Percentiles rank a stretch among this genome's conserved stretches.
Conservation (phyloP, 30 jellyfish, hydroid and myxozoan species). For the Aurelia coerulea region DNA sequence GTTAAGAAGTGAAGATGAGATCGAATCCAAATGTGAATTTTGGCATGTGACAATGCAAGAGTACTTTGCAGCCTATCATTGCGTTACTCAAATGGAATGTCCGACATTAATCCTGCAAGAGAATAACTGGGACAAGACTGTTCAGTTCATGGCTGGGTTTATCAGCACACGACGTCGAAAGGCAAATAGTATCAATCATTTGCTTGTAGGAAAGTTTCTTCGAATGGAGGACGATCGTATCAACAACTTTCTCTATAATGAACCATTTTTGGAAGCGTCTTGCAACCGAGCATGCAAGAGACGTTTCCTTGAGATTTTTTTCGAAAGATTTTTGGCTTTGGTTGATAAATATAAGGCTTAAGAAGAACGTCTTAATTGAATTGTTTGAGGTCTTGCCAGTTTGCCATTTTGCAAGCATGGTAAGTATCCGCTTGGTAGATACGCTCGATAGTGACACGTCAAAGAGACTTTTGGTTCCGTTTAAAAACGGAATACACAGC, state of each 20-base stretch:
- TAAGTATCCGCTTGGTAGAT: too few species aligned
- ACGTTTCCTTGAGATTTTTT: background rate
- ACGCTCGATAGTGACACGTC: too few species aligned
- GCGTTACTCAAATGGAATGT: background rate
- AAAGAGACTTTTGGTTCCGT: too few species aligned
- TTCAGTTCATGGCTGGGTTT: conserved; percentile 7
- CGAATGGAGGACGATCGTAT: background rate
- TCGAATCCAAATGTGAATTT: background rate
- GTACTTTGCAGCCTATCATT: background rate
- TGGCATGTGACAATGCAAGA: background rate
- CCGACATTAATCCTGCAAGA: background rate
- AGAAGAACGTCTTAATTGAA: too few species aligned
- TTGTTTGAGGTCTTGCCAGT: too few species aligned
- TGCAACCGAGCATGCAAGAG: background rate
- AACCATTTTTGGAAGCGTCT: background rate
- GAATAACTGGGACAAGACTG: background rate
- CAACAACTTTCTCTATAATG: background rate
- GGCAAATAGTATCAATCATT: background rate
- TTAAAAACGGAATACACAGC: too few species aligned
- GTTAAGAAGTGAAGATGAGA: background rate
- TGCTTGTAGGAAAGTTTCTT: background rate
- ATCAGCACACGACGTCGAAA: background rate
- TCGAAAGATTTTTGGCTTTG: background rate
- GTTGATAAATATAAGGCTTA: too few species aligned
- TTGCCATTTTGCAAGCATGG: too few species aligned